These are phyloP conservation scores for Schlechtendalia chinensis DNA, from an alignment of 1,140 invertebrate species.

Conservation along the genomic window DNA sequence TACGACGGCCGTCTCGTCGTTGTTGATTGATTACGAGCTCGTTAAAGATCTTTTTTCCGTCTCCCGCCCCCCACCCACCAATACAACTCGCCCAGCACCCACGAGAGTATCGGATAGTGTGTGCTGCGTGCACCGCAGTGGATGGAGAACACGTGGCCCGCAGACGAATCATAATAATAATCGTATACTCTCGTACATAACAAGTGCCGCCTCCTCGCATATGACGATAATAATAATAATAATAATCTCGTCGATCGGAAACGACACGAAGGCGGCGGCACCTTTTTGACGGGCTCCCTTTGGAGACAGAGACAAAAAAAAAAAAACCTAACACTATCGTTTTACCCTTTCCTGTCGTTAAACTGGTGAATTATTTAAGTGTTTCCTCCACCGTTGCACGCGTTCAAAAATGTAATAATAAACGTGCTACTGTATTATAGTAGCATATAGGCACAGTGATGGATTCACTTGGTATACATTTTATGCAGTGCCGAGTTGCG, in stretches of 20 bases:
- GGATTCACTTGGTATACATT: too few relatives aligned
- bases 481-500: too few relatives aligned
- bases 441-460: too few relatives aligned
- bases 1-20: neutral
- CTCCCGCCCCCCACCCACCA: too few relatives aligned
- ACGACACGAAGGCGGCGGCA: slow-evolving; percentile 27
- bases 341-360: slow-evolving; percentile 33
- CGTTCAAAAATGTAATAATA: too few relatives aligned
- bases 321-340: neutral
- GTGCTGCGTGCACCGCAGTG: neutral
- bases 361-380: neutral
- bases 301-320: neutral
- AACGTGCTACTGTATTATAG: too few relatives aligned
- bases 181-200: slow-evolving; percentile 23
- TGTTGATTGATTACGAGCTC: slow-evolving; percentile 46
- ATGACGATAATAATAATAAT: slow-evolving; percentile 32
- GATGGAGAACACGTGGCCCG: slow-evolving; percentile 38
- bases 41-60: slow-evolving; percentile 37
- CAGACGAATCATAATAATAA: slow-evolving; percentile 38
- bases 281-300: slow-evolving; percentile 12
- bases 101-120: neutral
- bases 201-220: slow-evolving; percentile 29
- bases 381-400: neutral
- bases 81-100: too few relatives aligned
- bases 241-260: slow-evolving; percentile 39